Evolutionary conservation across 37 sponge, comb jelly and placozoan species (phyloP), one percentile per base, ranked within the genome.

Genomic region (Amphimedon queenslandica): DNA sequence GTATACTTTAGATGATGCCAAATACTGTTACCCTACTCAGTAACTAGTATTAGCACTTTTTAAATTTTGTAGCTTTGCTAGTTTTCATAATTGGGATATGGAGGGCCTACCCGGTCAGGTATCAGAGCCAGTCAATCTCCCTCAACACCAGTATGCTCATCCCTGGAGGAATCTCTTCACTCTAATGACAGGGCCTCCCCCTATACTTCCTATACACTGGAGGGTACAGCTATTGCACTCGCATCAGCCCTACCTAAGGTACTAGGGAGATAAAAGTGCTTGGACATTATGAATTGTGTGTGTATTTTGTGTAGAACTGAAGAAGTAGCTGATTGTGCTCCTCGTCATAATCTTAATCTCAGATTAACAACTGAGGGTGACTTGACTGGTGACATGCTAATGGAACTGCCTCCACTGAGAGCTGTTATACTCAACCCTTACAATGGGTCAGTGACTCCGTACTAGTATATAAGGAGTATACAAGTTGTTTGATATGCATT

Each of bases 331-430:
- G 80, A 80, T 47, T 72, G 71, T 55, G 28, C 27, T 60, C 28
- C 61, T 5, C 42, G 65, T 20, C 29, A 69, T 40, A 27, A 27
- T 29, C 21, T 72, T 8, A 53, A 66, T 2, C 72, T 80, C 37
- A 37, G 80, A 32, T 36, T 80, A 25, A 53, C 80, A 11, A 34
- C 72, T 6, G 55, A 37, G 0, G 64, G 42, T 0, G 63, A 71
- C 42, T 53, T 80, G 28, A 72, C 80, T 31, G 80, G 64, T 43
- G 80, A 80, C 39, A 20, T 71, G 4, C 65, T 61, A 40, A 72
- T 80, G 80, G 80, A 80, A 51, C 6, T 63, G 3, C 80, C 80
- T 33, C 80, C 80, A 0, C 39, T 71, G 80, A 80, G 72, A 71
- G 28, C 38, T 33, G 73, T 80, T 6, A 55, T 80, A 21, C 24